These are phyloP conservation scores for Macroglossus sobrinus DNA, from an alignment of 2,113 vertebrate genomes.

Conservation along the genomic window DNA sequence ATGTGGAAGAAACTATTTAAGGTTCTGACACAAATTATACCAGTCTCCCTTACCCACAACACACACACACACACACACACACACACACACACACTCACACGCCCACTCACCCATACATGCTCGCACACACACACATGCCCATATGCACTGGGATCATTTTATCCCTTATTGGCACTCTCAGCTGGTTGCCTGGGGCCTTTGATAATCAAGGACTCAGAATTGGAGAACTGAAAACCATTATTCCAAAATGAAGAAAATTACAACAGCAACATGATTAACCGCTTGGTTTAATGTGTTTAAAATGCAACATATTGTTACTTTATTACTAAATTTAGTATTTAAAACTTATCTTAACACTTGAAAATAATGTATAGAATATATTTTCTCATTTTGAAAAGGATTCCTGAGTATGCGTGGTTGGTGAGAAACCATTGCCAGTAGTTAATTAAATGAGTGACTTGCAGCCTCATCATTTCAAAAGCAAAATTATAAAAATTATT, in stretches of 20 bases:
- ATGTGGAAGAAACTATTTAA: not conserved
- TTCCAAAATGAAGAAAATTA: not conserved
- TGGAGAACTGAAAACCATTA: not conserved
- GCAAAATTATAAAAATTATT: constrained; percentile 48
- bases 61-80: not conserved
- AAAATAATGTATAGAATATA: constrained; percentile 21
- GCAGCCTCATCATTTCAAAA: not conserved
- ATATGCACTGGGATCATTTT: not conserved
- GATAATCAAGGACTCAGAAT: not conserved
- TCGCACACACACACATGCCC: too few relatives aligned
- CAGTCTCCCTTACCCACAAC: not conserved
- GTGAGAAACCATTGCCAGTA: not conserved
- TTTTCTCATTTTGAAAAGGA: constrained; percentile 52
- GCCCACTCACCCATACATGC: too few relatives aligned
- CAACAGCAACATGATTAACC: not conserved
- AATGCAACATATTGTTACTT: not conserved
- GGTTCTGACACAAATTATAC: not conserved
- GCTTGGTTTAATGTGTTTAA: not conserved
- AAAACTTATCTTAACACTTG: not conserved
- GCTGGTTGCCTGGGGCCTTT: not conserved
- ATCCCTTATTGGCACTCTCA: not conserved
- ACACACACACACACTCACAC: too few relatives aligned
- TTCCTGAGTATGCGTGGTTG: not conserved
- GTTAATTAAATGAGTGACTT: constrained; percentile 40
- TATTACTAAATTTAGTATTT: constrained; percentile 18